Percentiles rank a stretch among this genome's conserved stretches.
Evolutionary conservation across 2,888 invertebrate species (phyloP).

Genomic region (Synergus laeviventris): DNA sequence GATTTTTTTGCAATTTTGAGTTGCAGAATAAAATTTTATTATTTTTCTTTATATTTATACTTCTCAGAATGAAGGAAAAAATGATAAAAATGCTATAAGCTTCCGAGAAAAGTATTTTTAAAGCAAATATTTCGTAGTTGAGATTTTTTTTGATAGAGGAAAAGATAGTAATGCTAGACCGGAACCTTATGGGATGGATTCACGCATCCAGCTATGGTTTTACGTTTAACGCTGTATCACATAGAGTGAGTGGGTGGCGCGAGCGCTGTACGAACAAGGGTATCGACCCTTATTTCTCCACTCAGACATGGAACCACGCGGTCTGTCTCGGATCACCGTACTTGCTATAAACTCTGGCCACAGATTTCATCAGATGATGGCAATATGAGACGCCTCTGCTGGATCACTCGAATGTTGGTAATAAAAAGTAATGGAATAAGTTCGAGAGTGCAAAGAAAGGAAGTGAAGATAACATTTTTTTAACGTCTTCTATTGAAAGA

Average conservation of each 20-base stretch:
- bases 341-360: conserved; percentile 17
- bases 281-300: conserved; percentile 70
- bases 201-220: conserved; percentile 23
- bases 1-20: too few species aligned
- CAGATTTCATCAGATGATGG: conserved; percentile 7
- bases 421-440: conserved; percentile 13
- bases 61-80: too few species aligned
- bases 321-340: conserved; percentile 45
- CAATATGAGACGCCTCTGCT: conserved; percentile 1
- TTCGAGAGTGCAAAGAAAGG: background rate
- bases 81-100: background rate
- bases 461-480: background rate
- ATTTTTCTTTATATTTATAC: too few species aligned
- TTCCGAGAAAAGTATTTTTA: background rate
- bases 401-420: conserved; percentile 7
- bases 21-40: too few species aligned
- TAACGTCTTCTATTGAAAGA: background rate
- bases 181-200: conserved; percentile 25
- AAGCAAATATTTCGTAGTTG: background rate
- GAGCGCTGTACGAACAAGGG: conserved; percentile 68
- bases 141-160: background rate
- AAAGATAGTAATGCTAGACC: background rate
- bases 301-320: conserved; percentile 59
- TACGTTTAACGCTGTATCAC: conserved; percentile 34
- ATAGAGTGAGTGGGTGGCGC: conserved; percentile 59